Evolutionary conservation across 64 coral and sea anemone species (phyloP), one percentile per base, ranked within the genome.

Genomic region (Dendronephthya gigantea): DNA sequence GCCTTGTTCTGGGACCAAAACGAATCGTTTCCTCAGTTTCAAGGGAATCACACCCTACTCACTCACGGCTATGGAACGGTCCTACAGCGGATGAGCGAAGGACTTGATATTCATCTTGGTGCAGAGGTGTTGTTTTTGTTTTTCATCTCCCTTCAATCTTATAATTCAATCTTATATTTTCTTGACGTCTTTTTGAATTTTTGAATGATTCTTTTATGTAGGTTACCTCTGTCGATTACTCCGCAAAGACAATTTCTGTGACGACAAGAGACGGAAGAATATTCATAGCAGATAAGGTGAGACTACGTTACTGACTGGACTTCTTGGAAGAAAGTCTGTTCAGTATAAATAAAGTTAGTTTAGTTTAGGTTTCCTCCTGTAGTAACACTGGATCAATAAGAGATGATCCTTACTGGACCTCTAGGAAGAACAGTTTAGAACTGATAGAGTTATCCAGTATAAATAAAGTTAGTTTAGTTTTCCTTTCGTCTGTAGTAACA

Each of bases 1-100:
- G 89, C 89, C 2, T 35, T 97, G 33, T 84, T 89, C 66, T 97
- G 94, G 94, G 94, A 97, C 30, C 94, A 97, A 62, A 97, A 97
- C 87, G 94, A 97, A 50, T 83, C 30, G 0, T 91, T 87, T 40
- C 94, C 94, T 5, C 94, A 97, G 56, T 97, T 97, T 55, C 56
- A 69, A 83, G 94, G 94, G 39, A 92, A 93, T 31, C 91, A 97
- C 50, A 97, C 94, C 7, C 83, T 97, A 25, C 87, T 97, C 14
- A 82, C 84, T 23, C 87, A 91, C 76, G 94, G 94, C 0, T 97
- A 90, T 88, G 87, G 86, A 75, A 76, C 84, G 10, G 35, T 97
- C 38, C 68, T 97, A 48, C 58, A 86, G 48, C 86, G 90, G 2
- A 82, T 97, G 29, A 86, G 91, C 72, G 66, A 97, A 36, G 83